These are phyloP conservation scores for Aproaerema taeniolella DNA, from an alignment of 2,888 invertebrate genomes.

Conservation along the genomic window DNA sequence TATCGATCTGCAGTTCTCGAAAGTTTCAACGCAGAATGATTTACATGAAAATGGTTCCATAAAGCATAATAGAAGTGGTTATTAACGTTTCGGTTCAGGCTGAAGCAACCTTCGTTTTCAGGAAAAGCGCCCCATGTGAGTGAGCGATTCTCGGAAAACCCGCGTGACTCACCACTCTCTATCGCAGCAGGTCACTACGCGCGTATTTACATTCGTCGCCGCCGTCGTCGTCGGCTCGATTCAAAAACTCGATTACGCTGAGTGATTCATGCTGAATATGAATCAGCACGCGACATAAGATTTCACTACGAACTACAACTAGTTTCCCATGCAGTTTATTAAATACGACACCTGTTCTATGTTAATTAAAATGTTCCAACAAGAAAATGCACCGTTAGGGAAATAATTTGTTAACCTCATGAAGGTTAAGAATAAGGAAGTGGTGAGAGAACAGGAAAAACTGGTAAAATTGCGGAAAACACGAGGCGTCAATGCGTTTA, in stretches of 20 bases:
- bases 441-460: constrained; percentile 38
- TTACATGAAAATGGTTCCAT: constrained; percentile 32
- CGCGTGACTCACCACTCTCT: constrained; percentile 69
- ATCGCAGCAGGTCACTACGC: constrained; percentile 65
- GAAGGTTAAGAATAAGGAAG: constrained; percentile 41
- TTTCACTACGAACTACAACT: constrained; percentile 28
- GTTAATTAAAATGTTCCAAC: background rate
- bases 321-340: constrained; percentile 10
- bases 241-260: constrained; percentile 73
- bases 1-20: constrained; percentile 13
- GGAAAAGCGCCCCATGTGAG: constrained; percentile 64
- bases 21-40: constrained; percentile 19
- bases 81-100: constrained; percentile 33
- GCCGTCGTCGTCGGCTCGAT: constrained; percentile 52
- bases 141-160: constrained; percentile 71
- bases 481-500: constrained; percentile 8
- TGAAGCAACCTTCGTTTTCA: constrained; percentile 65
- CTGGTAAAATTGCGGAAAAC: constrained; percentile 36
- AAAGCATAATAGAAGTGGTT: constrained; percentile 31
- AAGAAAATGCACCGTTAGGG: background rate
- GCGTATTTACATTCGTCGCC: constrained; percentile 66
- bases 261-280: constrained; percentile 68
- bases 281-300: constrained; percentile 59
- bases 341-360: constrained; percentile 12
- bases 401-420: constrained; percentile 10